Base-by-base conservation (phyloP, 2,888 invertebrate genomes). In the Lasioglossum malachurum region DNA sequence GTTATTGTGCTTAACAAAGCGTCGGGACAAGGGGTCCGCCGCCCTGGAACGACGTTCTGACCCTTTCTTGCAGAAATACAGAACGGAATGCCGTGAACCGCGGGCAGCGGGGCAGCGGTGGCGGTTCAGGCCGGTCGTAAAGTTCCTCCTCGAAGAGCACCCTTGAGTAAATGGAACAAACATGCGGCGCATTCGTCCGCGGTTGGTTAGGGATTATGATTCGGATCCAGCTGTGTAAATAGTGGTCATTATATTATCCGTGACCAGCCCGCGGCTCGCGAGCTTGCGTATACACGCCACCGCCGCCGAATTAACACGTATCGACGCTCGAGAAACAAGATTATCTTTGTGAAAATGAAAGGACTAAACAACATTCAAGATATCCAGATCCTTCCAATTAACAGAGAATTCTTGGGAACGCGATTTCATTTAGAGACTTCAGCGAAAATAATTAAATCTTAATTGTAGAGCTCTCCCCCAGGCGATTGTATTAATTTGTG, bases 91-190 rank as follows among this genome's bases (percentile, higher is more conserved):
- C 31, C 64, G 72, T 19, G 76, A 76, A 72, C 71, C 78, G 75
- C 67, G 79, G 57, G 44, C 72, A 31, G 27, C 16, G 74, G 23
- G n/a, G 69, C 38, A n/a, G 69, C 23, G n/a, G 41, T 12, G 23
- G 35, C 19, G 35, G 53, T 57, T 46, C 64, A 74, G 60, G 53
- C 19, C 69, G 79, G 83, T 84, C 91, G 89, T 91, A 88, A 93
- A 93, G 91, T 93, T 92, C 79, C 82, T 86, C 82, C 78, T 77
- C 82, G 83, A 89, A 85, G 86, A 92, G 91, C 89, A 88, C 89
- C 87, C 92, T 91, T 87, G 88, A 90, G 90, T 92, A 92, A 93
- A 93, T 92, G 93, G 92, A 93, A 92, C 93, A 93, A 93, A 93
- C 93, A 92, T 87, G 67, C 83, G 79, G 87, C 74, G 82, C 80